Evolutionary conservation across 2,888 invertebrate species (phyloP).

Genomic region (Incurvaria masculella): DNA sequence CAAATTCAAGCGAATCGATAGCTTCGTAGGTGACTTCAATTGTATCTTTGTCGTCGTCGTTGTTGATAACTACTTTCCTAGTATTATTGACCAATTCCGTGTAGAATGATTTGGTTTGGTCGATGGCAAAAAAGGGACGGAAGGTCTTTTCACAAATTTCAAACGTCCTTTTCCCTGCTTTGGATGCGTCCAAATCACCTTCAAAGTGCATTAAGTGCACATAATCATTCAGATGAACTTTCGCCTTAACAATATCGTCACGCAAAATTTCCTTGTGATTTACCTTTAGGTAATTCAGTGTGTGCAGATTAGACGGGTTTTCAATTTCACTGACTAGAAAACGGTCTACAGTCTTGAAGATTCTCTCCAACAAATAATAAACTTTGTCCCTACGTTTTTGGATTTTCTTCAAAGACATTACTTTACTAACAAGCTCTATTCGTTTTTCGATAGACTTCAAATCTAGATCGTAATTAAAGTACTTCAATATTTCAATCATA

Average conservation of each 20-base stretch:
- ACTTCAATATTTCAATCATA: conserved; percentile 24
- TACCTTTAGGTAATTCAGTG: conserved; percentile 23
- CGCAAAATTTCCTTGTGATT: conserved; percentile 20
- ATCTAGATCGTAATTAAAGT: conserved; percentile 22
- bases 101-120: conserved; percentile 21
- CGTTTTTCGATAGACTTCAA: conserved; percentile 20
- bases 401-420: conserved; percentile 23
- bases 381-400: conserved; percentile 17
- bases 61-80: conserved; percentile 17
- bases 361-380: conserved; percentile 20
- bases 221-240: conserved; percentile 21
- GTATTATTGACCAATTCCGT: conserved; percentile 16
- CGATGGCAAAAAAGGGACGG: conserved; percentile 21
- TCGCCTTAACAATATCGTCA: conserved; percentile 16
- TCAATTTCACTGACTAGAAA: conserved; percentile 23
- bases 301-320: conserved; percentile 20
- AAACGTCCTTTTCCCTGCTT: too few species aligned
- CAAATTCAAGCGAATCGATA: conserved; percentile 17
- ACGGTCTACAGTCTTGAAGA: conserved; percentile 22
- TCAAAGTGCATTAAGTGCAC: too few species aligned
- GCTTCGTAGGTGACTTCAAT: conserved; percentile 15
- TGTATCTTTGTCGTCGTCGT: conserved; percentile 14
- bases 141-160: conserved; percentile 21
- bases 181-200: too few species aligned
- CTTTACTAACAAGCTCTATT: conserved; percentile 20